These are phyloP conservation scores for Marasmarcha lunaedactyla DNA, from an alignment of 2,888 invertebrate species.

Conservation along the genomic window DNA sequence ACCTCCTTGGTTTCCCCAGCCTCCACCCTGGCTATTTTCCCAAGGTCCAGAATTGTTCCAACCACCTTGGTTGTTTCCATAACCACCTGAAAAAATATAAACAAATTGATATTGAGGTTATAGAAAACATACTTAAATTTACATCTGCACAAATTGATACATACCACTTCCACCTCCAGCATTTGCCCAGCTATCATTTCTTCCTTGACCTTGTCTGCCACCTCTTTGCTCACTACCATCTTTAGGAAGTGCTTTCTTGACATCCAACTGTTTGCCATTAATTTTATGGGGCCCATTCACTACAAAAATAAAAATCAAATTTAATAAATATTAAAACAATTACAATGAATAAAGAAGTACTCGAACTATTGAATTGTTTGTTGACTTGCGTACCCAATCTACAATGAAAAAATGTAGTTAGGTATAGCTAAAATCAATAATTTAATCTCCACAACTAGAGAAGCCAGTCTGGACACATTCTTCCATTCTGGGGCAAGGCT, in stretches of 20 bases:
- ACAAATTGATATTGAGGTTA: constrained; percentile 8
- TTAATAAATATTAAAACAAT: not conserved
- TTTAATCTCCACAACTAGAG: constrained; percentile 62
- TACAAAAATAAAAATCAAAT: constrained; percentile 35
- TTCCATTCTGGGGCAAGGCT: constrained; percentile 65
- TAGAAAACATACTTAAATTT: constrained; percentile 9
- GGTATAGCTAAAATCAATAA: constrained; percentile 63
- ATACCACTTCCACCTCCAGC: constrained; percentile 20
- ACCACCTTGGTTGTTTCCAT: constrained; percentile 69
- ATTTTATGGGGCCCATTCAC: constrained; percentile 88
- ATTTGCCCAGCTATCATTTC: constrained; percentile 49
- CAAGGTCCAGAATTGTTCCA: constrained; percentile 64
- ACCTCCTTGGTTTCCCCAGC: constrained; percentile 26
- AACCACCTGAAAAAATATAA: constrained; percentile 42
- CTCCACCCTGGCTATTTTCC: constrained; percentile 45
- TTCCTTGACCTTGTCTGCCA: constrained; percentile 57
- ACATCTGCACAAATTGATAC: constrained; percentile 3
- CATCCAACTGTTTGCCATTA: constrained; percentile 89
- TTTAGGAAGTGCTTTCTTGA: constrained; percentile 93
- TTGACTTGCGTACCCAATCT: constrained; percentile 63
- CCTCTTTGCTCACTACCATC: constrained; percentile 73
- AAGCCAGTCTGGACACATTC: constrained; percentile 56
- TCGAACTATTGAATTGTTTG: constrained; percentile 24
- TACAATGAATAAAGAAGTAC: not conserved
- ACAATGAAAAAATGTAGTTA: constrained; percentile 29